Evolutionary conservation across 2,888 invertebrate species (phyloP), one percentile per base, ranked within the genome.

Genomic region (Papilio elwesi): DNA sequence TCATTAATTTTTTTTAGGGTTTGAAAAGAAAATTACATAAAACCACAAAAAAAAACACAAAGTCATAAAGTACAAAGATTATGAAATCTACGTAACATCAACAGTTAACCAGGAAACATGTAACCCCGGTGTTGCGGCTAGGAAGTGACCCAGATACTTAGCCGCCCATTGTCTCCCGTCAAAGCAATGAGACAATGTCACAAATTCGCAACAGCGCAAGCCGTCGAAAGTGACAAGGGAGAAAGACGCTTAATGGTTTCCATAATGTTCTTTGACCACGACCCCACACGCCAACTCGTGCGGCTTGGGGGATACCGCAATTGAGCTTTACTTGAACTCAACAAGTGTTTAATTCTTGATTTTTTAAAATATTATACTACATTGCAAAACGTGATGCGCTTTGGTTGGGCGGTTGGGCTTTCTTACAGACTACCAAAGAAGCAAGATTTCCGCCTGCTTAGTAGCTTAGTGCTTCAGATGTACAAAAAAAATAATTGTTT

Each of bases 151-250:
- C 47, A 65, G 57, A 69, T 73, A 66, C 16, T 7, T 65, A 65
- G 26, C 59, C 65, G 65, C 65, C 73, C 48, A 73, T 73, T 73
- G 73, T 74, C 73, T 67, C 70, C 66, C 70, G 70, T 70, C 73
- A 74, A 70, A 62, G 62, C 73, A 74, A 74, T 69, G 66, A 74
- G 70, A 74, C 73, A 70, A 55, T 74, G 73, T 74, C 73, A 70
- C 73, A 70, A 74, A 74, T 70, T 62, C 67, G 66, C 38, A 53
- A 74, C 70, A 70, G 48, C 48, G 59, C 66, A 65, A 66, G 57
- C 57, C 47, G 38, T 68, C 62, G 47, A 72, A 68, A 53, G 66
- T 67, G 67, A 70, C 73, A 70, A 70, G 67, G 16, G 49, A 62
- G 70, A 70, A 57, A 63, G 70, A 62, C 62, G 67, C 13, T 67